These are phyloP conservation scores for Trachelus troglodyta DNA, from an alignment of 2,888 invertebrate genomes.

Conservation along the genomic window DNA sequence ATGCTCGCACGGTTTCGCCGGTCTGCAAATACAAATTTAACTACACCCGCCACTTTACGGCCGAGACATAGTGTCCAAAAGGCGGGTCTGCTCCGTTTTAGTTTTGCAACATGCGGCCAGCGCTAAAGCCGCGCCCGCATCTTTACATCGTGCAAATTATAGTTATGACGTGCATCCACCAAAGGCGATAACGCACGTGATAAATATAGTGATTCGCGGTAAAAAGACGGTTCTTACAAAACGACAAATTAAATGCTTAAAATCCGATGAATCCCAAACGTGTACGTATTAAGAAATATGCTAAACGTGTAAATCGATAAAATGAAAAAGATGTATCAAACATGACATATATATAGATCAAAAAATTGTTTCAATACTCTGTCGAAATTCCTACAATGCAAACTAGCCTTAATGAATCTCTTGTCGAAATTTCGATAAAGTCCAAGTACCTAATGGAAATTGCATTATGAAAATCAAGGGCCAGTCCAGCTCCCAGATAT, in stretches of 20 bases:
- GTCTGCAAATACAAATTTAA: slow-evolving; percentile 61
- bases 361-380: not conserved
- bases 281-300: not conserved
- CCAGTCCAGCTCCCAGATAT: not conserved
- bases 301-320: not conserved
- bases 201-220: not conserved
- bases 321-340: not conserved
- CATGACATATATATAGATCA: not conserved
- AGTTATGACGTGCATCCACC: slow-evolving; percentile 11
- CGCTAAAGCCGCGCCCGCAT: slow-evolving; percentile 6
- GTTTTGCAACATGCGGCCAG: not conserved
- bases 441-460: not conserved
- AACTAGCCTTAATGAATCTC: not conserved
- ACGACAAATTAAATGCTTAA: not conserved
- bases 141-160: slow-evolving; percentile 38
- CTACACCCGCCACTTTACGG: slow-evolving; percentile 53
- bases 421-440: not conserved
- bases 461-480: not conserved
- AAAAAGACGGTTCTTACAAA: not conserved
- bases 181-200: not conserved
- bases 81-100: slow-evolving; percentile 33
- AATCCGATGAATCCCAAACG: not conserved
- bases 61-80: slow-evolving; percentile 45
- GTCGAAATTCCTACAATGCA: not conserved
- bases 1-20: not conserved